Conservation (phyloP, 1,140 invertebrate genomes). For the Caenorhabditis inopinata region DNA sequence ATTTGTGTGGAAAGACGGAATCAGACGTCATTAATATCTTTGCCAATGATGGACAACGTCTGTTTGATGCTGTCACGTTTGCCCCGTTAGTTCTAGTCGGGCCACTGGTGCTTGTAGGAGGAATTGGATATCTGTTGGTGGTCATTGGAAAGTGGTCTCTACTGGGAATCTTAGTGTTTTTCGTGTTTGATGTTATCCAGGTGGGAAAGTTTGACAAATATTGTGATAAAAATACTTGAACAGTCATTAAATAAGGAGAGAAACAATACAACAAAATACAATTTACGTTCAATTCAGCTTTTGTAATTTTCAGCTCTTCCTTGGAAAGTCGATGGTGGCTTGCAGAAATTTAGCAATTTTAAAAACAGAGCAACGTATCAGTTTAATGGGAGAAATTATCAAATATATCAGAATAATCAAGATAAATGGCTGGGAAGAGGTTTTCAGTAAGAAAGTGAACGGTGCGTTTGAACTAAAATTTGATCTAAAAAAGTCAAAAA, state of each 20-base stretch:
- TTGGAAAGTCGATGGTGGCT: conserved; percentile 65
- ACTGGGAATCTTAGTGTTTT: conserved; percentile 72
- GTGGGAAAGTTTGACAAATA: no score
- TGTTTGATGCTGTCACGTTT: conserved; percentile 73
- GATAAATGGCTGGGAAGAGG: conserved; percentile 85
- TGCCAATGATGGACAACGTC: conserved; percentile 73
- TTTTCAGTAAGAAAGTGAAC: conserved; percentile 72
- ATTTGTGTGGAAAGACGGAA: conserved; percentile 70
- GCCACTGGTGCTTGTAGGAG: conserved; percentile 72
- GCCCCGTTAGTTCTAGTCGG: conserved; percentile 73
- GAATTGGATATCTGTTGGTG: conserved; percentile 71
- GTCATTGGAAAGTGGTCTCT: conserved; percentile 73
- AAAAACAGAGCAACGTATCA: conserved; percentile 66
- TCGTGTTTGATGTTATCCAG: conserved; percentile 74
- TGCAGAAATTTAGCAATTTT: conserved; percentile 68
- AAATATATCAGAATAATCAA: conserved; percentile 77
- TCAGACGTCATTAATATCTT: conserved; percentile 76
- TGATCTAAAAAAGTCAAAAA: no score
- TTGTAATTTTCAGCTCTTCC: conserved; percentile 68
- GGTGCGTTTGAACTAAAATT: conserved; percentile 63
- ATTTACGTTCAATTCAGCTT: no score
- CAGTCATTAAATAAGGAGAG: no score
- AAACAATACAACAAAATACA: no score
- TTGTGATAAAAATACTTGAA: no score
- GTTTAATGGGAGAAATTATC: conserved; percentile 71